Evolutionary conservation across 2,797 vertebrate species (phyloP).

Genomic region (Oreonectes daqikongensis): DNA sequence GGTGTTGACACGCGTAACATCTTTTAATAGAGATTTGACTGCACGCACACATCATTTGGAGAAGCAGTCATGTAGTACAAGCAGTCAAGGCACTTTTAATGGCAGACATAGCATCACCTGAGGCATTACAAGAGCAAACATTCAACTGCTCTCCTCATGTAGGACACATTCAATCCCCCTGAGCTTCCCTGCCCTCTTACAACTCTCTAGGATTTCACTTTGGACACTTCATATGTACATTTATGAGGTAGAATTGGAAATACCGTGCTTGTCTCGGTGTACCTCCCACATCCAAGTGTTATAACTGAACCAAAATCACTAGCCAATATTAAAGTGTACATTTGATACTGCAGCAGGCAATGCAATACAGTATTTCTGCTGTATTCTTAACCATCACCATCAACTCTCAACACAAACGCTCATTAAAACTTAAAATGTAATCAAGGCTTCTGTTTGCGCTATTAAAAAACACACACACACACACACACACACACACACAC

Average conservation of each 20-base stretch:
- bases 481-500: constrained; percentile 5
- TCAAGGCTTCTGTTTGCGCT: neutral
- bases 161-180: constrained; percentile 7
- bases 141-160: neutral
- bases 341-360: constrained; percentile 7
- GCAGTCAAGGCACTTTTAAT: constrained; percentile 72
- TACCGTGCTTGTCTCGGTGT: constrained; percentile 36
- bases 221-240: constrained; percentile 46
- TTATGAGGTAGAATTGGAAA: constrained; percentile 51
- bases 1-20: too few relatives aligned
- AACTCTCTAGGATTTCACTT: constrained; percentile 33
- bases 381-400: neutral
- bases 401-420: neutral
- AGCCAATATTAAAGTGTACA: constrained; percentile 36
- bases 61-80: constrained; percentile 8
- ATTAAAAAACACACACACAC: neutral
- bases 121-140: constrained; percentile 54
- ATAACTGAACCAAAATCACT: constrained; percentile 1
- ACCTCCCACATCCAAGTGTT: constrained; percentile 17
- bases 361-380: neutral
- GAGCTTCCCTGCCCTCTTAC: neutral
- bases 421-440: constrained; percentile 32
- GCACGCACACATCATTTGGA: neutral
- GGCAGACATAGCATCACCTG: constrained; percentile 52
- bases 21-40: too few relatives aligned